Conservation (phyloP, 2,888 invertebrate genomes). For the Anodontia alba region DNA sequence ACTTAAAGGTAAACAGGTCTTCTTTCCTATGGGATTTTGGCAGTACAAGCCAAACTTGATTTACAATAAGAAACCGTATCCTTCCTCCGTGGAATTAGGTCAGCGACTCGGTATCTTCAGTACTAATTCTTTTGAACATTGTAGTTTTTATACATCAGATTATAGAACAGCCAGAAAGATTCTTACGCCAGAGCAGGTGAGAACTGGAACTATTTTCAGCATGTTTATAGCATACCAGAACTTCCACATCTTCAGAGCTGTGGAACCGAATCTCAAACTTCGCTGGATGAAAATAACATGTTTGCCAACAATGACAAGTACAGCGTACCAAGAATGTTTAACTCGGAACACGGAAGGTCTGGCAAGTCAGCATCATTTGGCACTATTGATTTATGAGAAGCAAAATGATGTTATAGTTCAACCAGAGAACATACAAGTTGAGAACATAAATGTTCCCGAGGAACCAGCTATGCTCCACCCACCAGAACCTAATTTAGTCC, state of each 20-base stretch:
- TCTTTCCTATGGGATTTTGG: conserved; percentile 95
- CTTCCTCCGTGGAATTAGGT: conserved; percentile 80
- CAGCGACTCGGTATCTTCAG: conserved; percentile 91
- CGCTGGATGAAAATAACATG: conserved; percentile 84
- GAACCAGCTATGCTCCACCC: conserved; percentile 23
- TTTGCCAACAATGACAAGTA: conserved; percentile 60
- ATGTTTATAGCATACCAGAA: conserved; percentile 90
- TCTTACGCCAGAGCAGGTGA: conserved; percentile 82
- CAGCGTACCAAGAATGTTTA: conserved; percentile 75
- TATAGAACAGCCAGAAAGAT: conserved; percentile 88
- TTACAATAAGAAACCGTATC: conserved; percentile 79
- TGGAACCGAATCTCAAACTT: conserved; percentile 91
- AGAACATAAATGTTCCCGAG: neutral
- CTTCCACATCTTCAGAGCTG: conserved; percentile 91
- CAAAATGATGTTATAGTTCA: conserved; percentile 47
- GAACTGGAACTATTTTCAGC: conserved; percentile 87
- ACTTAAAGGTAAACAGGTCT: conserved; percentile 94
- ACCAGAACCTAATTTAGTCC: conserved; percentile 19
- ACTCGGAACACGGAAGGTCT: conserved; percentile 74
- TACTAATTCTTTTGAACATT: conserved; percentile 89
- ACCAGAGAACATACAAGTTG: neutral
- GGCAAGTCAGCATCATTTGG: conserved; percentile 81
- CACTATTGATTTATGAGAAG: conserved; percentile 81
- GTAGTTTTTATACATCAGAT: conserved; percentile 94
- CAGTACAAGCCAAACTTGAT: conserved; percentile 91